Evolutionary conservation across 2,888 invertebrate species (phyloP).

Genomic region (Frankliniella intonsa): DNA sequence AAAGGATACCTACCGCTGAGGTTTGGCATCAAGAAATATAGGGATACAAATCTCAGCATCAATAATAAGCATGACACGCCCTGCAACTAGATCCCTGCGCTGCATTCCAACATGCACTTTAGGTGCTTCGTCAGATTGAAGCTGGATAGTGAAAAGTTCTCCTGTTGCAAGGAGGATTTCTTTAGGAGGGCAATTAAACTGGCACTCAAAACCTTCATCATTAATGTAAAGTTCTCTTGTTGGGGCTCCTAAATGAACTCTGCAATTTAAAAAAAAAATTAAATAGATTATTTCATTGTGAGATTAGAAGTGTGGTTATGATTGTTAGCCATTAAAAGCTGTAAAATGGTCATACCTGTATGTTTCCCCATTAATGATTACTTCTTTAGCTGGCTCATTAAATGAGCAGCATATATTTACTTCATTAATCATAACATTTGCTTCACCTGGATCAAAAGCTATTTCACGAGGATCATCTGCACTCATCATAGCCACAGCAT

Average conservation of each 20-base stretch:
- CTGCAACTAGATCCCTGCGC: conserved; percentile 75
- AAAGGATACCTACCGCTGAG: conserved; percentile 56
- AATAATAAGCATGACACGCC: conserved; percentile 77
- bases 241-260: conserved; percentile 84
- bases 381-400: conserved; percentile 68
- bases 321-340: background rate
- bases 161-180: conserved; percentile 75
- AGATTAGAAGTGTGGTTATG: conserved; percentile 26
- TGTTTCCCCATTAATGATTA: conserved; percentile 65
- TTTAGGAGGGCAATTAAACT: conserved; percentile 84
- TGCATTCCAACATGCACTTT: conserved; percentile 80
- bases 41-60: conserved; percentile 70
- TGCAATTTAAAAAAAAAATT: conserved; percentile 44
- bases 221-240: conserved; percentile 88
- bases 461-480: conserved; percentile 84
- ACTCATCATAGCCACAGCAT: conserved; percentile 76
- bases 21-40: conserved; percentile 76
- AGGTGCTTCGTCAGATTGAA: conserved; percentile 89
- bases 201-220: conserved; percentile 83
- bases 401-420: conserved; percentile 59
- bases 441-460: conserved; percentile 73
- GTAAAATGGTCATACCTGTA: conserved; percentile 47
- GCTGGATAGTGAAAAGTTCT: conserved; percentile 68
- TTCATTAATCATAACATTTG: conserved; percentile 71
- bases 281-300: conserved; percentile 30